phyloP scores from a whole-genome alignment of 2,113 vertebrate genomes.

The Caretta caretta region DNA sequence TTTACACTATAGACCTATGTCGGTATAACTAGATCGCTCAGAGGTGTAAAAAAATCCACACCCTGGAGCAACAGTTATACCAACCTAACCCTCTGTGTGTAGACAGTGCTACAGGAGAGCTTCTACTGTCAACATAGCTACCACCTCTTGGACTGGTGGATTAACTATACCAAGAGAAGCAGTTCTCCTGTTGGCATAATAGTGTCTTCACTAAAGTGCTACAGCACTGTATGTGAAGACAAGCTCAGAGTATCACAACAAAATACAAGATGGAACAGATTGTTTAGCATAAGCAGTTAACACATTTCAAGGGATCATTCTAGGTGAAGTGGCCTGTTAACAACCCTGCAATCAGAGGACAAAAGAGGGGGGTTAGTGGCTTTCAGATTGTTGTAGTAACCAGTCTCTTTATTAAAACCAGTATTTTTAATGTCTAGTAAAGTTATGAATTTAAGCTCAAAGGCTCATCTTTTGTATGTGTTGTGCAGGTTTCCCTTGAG shows the following conservation, averaged over 20 bases:
- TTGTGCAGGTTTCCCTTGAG: background rate
- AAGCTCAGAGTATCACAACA: background rate
- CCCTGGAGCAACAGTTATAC: background rate
- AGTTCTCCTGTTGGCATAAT: too few species aligned
- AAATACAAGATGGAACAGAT: background rate
- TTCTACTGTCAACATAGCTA: background rate
- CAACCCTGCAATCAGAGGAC: background rate
- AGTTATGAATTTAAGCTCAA: background rate
- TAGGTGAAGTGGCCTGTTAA: background rate
- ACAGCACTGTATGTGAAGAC: background rate
- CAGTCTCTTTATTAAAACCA: background rate
- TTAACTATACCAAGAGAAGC: background rate
- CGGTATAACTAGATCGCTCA: background rate
- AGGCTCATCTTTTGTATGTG: background rate
- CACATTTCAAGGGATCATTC: background rate
- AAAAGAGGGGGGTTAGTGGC: background rate
- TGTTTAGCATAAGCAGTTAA: background rate
- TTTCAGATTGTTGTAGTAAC: background rate
- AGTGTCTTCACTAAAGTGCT: too few species aligned
- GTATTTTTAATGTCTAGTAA: background rate
- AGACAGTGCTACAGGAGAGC: background rate
- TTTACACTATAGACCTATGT: background rate
- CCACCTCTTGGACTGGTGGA: background rate
- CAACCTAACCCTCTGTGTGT: background rate
- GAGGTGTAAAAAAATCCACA: background rate